These are phyloP conservation scores for Pollenia angustigena DNA, from an alignment of 2,888 invertebrate species.

Conservation along the genomic window DNA sequence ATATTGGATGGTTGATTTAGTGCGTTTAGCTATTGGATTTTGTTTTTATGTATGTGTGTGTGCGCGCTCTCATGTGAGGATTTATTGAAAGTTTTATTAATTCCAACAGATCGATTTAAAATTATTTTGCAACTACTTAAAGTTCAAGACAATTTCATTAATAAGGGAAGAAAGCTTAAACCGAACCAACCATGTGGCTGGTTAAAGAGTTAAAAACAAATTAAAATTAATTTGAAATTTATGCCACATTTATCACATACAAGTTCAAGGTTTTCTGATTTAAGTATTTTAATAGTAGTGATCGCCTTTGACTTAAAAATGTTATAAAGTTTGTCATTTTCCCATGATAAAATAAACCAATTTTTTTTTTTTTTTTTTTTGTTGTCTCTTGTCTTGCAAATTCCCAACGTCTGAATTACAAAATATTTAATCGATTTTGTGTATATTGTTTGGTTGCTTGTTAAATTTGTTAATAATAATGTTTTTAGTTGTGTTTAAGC, in stretches of 20 bases:
- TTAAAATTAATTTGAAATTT: slow-evolving; percentile 44
- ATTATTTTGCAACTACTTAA: slow-evolving; percentile 46
- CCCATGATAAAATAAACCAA: slow-evolving; percentile 67
- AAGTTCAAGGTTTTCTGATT: slow-evolving; percentile 61
- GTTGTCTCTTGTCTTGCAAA: neutral
- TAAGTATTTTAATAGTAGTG: neutral
- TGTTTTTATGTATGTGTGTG: slow-evolving; percentile 21
- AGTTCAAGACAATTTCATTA: slow-evolving; percentile 45
- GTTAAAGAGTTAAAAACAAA: slow-evolving; percentile 17
- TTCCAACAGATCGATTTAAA: slow-evolving; percentile 70
- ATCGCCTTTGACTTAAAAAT: slow-evolving; percentile 6
- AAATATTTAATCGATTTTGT: slow-evolving; percentile 66
- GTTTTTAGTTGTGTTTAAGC: slow-evolving; percentile 37
- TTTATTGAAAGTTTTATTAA: slow-evolving; percentile 73
- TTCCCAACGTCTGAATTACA: slow-evolving; percentile 1
- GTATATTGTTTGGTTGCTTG: slow-evolving; percentile 45
- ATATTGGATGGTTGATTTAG: neutral
- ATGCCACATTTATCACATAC: slow-evolving; percentile 42
- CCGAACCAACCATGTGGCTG: neutral
- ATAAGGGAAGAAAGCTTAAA: slow-evolving; percentile 31
- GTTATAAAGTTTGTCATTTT: slow-evolving; percentile 38
- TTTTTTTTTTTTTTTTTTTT: neutral
- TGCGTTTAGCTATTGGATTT: slow-evolving; percentile 25
- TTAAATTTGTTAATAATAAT: slow-evolving; percentile 50
- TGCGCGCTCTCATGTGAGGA: slow-evolving; percentile 64